Conservation (phyloP, 1,140 invertebrate species). For the Campoletis sonorensis region DNA sequence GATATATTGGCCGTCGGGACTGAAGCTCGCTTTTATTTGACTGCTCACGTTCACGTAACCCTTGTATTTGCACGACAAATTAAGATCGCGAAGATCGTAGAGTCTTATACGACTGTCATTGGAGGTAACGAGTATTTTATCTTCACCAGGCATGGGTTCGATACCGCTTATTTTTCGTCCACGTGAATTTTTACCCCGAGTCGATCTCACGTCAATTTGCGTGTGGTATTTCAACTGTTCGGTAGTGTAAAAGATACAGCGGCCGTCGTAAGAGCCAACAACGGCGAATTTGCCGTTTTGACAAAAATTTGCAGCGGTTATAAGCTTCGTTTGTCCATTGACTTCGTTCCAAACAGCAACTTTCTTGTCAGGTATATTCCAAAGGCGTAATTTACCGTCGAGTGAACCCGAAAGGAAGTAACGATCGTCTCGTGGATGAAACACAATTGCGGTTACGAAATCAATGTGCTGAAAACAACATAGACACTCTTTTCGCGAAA, state of each 20-base stretch:
- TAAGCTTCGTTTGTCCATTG: constrained; percentile 94
- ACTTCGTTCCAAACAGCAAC: constrained; percentile 98
- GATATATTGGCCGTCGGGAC: constrained; percentile 97
- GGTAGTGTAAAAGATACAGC: constrained; percentile 98
- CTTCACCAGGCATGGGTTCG: constrained; percentile 96
- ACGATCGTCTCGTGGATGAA: constrained; percentile 96
- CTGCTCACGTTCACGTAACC: constrained; percentile 97
- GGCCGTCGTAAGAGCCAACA: constrained; percentile 98
- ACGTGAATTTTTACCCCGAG: constrained; percentile 94
- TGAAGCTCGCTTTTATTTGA: constrained; percentile 98
- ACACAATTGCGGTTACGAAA: constrained; percentile 98
- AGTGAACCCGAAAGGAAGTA: constrained; percentile 97
- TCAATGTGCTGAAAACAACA: constrained; percentile 99
- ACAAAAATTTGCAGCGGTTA: constrained; percentile 98
- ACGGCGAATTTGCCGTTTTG: constrained; percentile 98
- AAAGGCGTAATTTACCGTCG: constrained; percentile 97
- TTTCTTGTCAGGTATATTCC: constrained; percentile 99
- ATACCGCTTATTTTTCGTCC: constrained; percentile 98
- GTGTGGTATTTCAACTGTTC: constrained; percentile 99
- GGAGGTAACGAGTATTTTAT: constrained; percentile 98
- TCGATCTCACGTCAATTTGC: constrained; percentile 96
- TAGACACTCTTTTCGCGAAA: constrained; percentile 96
- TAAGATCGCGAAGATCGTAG: constrained; percentile 97
- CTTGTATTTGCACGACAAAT: constrained; percentile 97
- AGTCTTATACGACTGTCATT: constrained; percentile 98